Percentiles rank a stretch among this genome's conserved stretches.
phyloP scores from a whole-genome alignment of 2,113 vertebrate species.

The Sylvia atricapilla region DNA sequence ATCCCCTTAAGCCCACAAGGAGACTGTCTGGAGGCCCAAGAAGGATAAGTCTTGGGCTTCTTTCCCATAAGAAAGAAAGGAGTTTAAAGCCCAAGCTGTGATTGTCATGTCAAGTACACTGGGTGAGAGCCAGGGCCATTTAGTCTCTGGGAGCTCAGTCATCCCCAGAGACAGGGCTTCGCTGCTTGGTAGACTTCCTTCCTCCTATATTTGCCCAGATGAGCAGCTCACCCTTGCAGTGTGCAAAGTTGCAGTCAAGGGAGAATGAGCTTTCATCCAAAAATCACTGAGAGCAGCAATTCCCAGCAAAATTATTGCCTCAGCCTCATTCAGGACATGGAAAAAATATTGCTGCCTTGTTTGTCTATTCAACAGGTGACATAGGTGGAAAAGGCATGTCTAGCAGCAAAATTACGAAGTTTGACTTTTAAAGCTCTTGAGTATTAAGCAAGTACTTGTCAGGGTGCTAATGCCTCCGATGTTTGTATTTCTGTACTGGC shows the following conservation, averaged over 20 bases:
- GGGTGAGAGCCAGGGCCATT: background rate
- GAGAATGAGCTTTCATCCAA: background rate
- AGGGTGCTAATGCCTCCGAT: background rate
- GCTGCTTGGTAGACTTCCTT: background rate
- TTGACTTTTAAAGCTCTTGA: background rate
- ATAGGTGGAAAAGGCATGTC: background rate
- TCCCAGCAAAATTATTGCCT: background rate
- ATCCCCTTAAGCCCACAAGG: background rate
- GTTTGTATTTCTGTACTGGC: background rate
- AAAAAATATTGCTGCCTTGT: background rate
- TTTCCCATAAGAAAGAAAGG: background rate
- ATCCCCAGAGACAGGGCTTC: background rate
- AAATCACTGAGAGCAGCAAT: background rate
- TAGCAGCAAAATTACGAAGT: background rate
- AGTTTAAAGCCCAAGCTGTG: background rate
- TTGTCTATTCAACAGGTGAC: background rate
- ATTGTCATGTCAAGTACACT: background rate
- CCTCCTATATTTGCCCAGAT: background rate
- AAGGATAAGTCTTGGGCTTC: background rate
- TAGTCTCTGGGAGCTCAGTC: background rate
- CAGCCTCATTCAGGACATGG: background rate
- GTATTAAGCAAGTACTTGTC: background rate
- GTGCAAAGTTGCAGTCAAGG: background rate
- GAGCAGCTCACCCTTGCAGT: background rate
- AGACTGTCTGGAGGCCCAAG: background rate